phyloP scores from a whole-genome alignment of 92 coral and sea anemone species.

The Plumapathes pennacea region DNA sequence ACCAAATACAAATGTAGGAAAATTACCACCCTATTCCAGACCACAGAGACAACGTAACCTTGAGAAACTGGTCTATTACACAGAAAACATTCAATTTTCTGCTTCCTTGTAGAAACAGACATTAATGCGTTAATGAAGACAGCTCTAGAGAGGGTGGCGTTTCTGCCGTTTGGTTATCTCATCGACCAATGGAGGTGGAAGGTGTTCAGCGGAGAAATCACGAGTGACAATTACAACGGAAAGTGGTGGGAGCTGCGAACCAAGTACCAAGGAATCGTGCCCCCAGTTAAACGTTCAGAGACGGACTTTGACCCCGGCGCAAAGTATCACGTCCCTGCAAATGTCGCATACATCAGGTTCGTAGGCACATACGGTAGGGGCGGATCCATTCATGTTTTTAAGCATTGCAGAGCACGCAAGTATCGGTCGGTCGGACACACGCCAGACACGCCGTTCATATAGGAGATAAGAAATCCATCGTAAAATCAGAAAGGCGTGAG shows the following conservation, averaged over 20 bases:
- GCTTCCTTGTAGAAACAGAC: slow-evolving; percentile 21
- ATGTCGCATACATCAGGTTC: slow-evolving; percentile 80
- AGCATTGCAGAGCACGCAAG: no score
- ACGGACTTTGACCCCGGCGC: slow-evolving; percentile 91
- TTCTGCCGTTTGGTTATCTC: slow-evolving; percentile 68
- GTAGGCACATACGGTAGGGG: no score
- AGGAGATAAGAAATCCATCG: no score
- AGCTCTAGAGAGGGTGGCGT: slow-evolving; percentile 37
- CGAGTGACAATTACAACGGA: slow-evolving; percentile 39
- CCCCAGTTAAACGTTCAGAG: slow-evolving; percentile 70
- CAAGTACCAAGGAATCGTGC: slow-evolving; percentile 86
- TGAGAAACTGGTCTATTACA: no score
- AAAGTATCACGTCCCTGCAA: slow-evolving; percentile 78
- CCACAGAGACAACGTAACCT: no score
- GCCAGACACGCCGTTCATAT: no score
- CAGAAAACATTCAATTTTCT: no score
- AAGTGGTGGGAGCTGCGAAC: slow-evolving; percentile 91
- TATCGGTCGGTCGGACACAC: no score
- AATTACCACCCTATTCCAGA: no score
- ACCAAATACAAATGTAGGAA: no score
- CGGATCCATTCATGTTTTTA: no score
- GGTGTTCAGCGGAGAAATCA: slow-evolving; percentile 61
- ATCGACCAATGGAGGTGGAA: slow-evolving; percentile 79
- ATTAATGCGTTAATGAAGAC: slow-evolving; percentile 50
- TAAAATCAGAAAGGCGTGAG: no score